A percentile compares a stretch with the other conserved stretches of the same genome.
Evolutionary conservation across 2,113 vertebrate species (phyloP).

Genomic region (Meleagris gallopavo): DNA sequence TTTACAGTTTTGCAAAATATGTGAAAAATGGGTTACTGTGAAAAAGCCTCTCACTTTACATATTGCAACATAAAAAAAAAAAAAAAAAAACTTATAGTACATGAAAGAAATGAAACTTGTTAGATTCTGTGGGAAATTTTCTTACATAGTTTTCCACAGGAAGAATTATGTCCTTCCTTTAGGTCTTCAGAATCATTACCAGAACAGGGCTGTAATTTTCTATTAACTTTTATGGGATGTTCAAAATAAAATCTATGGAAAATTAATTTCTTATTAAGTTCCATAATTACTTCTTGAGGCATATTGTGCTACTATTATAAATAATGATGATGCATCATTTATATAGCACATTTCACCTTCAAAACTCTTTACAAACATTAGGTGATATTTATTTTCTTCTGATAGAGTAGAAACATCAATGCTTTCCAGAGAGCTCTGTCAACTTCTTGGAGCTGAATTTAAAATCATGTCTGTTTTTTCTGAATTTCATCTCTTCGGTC

Average conservation of each 20-base stretch:
- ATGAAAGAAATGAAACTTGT: neutral
- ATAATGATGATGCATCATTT: constrained; percentile 16
- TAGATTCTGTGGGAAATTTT: neutral
- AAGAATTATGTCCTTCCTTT: neutral
- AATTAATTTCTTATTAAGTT: constrained; percentile 31
- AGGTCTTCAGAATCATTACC: neutral
- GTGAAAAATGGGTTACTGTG: neutral
- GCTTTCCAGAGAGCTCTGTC: neutral
- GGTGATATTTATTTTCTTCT: neutral
- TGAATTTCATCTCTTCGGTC: neutral
- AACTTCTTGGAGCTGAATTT: neutral
- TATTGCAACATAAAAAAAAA: neutral
- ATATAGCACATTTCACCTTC: constrained; percentile 40
- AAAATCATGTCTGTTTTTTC: neutral
- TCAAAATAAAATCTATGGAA: neutral
- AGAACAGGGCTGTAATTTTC: neutral
- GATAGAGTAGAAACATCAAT: neutral
- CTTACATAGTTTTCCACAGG: neutral
- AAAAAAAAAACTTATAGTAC: neutral
- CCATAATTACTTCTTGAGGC: constrained; percentile 16
- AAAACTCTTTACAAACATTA: constrained; percentile 26
- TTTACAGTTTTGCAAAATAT: neutral
- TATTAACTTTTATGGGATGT: constrained; percentile 27
- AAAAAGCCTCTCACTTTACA: neutral
- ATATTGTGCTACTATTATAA: neutral